Evolutionary conservation across 1,140 invertebrate species (phyloP), one percentile per base, ranked within the genome.

Genomic region (Proctacanthus coquilletti): DNA sequence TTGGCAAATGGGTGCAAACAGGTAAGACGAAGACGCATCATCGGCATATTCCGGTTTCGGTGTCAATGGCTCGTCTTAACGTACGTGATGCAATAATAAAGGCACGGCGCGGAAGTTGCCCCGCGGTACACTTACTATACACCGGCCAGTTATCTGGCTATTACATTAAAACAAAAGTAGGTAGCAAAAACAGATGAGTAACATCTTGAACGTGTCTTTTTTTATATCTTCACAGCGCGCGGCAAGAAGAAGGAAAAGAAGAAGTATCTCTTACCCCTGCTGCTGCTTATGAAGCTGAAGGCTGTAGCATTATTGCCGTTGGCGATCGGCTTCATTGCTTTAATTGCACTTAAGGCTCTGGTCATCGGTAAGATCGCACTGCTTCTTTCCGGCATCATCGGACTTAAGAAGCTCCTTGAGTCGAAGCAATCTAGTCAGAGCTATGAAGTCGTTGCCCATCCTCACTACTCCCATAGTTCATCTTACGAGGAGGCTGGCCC

Each of bases 341-440:
- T 85, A n/a, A 65, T 84, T 20, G 80, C 81, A 5, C 76, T 84
- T 65, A 86, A 86, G 64, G 83, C 83, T 13, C 65, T 86, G 35
- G 64, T 84, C 32, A 70, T 84, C 44, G 80, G 80, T 53, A 86
- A 86, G 63, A 68, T 85, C 40, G 77, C 82, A 6, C 68, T 86
- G 6, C 69, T 84, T 29, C 69, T 85, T 37, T 74, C 78, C 42
- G 71, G 69, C 43, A 72, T 84, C 43, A 76, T 85, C 45, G 80
- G 74, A 4, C 60, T 85, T 42, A 82, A 85, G 63, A 85, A 86
- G 51, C 65, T 85, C 5, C 56, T 85, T 19, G 77, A 72, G 23
- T 65, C 66, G 46, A 83, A 83, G 47, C 62, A 69, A 34, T 69
- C 70, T 39, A 71, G 70, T 36, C 69, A 72, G 33, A 74, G 70